Percentiles rank a stretch among this genome's conserved stretches.
Evolutionary conservation across 2,797 vertebrate genomes (phyloP).

Genomic region (Karalla daura): DNA sequence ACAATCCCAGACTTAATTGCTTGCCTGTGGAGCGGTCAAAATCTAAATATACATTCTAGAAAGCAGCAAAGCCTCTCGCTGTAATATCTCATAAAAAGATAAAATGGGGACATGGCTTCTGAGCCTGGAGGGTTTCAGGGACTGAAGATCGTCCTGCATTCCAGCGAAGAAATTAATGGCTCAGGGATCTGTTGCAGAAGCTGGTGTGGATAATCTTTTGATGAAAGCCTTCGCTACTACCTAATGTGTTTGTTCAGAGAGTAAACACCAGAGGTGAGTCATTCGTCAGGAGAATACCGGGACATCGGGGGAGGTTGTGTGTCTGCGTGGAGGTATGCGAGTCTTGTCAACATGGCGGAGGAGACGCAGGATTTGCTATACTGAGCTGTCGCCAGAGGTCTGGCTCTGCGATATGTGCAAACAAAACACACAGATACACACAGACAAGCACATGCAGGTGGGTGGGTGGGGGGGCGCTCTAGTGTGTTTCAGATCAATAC

Average conservation of each 20-base stretch:
- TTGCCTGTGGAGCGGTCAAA: slow-evolving; percentile 18
- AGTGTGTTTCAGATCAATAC: too few relatives aligned
- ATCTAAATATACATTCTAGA: slow-evolving; percentile 31
- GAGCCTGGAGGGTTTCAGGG: slow-evolving; percentile 16
- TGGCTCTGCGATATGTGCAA: slow-evolving; percentile 36
- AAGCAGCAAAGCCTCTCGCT: slow-evolving; percentile 7
- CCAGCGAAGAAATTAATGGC: slow-evolving; percentile 9
- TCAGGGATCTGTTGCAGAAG: slow-evolving; percentile 43
- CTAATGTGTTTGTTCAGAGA: slow-evolving; percentile 65
- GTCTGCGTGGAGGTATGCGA: slow-evolving; percentile 47
- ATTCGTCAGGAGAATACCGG: slow-evolving; percentile 48
- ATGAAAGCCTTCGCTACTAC: slow-evolving; percentile 44
- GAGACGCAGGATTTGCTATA: slow-evolving; percentile 44
- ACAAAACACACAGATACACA: slow-evolving; percentile 23
- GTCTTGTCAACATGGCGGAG: slow-evolving; percentile 35
- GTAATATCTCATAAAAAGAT: slow-evolving; percentile 30
- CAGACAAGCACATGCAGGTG: neutral
- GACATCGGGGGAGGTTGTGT: slow-evolving; percentile 33
- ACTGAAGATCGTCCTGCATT: slow-evolving; percentile 30
- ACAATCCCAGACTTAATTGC: slow-evolving; percentile 28
- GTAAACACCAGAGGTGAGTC: slow-evolving; percentile 59
- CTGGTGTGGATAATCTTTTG: slow-evolving; percentile 39
- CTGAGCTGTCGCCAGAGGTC: slow-evolving; percentile 54
- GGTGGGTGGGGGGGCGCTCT: too few relatives aligned
- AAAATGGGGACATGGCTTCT: neutral